Base-by-base conservation (phyloP, 2,113 vertebrate genomes). In the Aspidoscelis tigris region DNA sequence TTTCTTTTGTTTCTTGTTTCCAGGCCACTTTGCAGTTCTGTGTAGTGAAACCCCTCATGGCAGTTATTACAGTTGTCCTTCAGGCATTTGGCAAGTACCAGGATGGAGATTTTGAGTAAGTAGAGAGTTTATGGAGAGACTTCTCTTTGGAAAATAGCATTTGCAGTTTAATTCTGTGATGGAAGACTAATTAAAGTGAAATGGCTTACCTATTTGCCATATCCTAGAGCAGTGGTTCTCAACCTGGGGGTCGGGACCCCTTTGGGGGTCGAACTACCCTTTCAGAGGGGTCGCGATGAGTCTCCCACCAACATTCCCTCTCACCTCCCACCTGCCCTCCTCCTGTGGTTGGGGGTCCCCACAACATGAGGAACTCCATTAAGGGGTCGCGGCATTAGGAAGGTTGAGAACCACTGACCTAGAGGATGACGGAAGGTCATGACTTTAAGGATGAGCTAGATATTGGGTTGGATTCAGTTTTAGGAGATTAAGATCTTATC, bases 51-150 rank as follows among this genome's bases (percentile, higher is more conserved):
- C 98, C 98, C 0, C 96, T 99, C 90, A 98, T 99, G 98, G 98
- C 98, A 0, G 92, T 98, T 88, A 97, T 97, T 92, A 99, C 98
- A 0, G 98, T 99, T 89, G 93, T 98, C 90, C 97, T 99, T 76
- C 98, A 99, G 92, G 98, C 98, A 88, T 99, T 98, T 0, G 97
- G 96, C 88, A 99, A 99, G 93, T 99, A 99, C 96, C 96, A 92
- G 92, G 98, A 99, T n/a, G 98, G 98, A 78, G 98, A 99, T 94
- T 99, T 99, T 80, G 98, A 99, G 98, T 99, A 97, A 91, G 97
- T 94, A 89, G 80, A 66, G 64, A 74, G 64, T 50, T 81, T 58
- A 11, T 24, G 22, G 65, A 26, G 24, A 7, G 65, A 66, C 21
- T 66, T 22, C 65, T 66, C 64, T 66, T 24, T 66, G 64, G 20